These are phyloP conservation scores for Drosophila emarginata DNA, from an alignment of 2,888 invertebrate species.

Conservation along the genomic window DNA sequence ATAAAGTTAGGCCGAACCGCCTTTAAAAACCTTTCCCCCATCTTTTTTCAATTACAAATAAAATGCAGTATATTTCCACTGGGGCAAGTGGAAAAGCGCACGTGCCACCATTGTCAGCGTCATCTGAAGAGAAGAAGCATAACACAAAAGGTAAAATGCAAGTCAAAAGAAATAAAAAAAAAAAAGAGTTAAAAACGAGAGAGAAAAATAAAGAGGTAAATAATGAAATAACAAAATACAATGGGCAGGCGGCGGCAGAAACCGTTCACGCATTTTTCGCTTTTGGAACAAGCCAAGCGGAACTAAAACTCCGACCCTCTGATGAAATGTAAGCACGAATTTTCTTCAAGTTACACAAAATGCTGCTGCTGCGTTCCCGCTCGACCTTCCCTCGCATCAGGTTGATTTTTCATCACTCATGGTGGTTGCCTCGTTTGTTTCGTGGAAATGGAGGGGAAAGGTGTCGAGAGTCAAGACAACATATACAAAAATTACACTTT, in stretches of 20 bases:
- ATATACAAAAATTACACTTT: slow-evolving; percentile 63
- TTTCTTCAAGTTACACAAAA: slow-evolving; percentile 52
- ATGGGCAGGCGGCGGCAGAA: slow-evolving; percentile 27
- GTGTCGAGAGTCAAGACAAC: slow-evolving; percentile 61
- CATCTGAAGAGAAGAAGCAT: slow-evolving; percentile 7
- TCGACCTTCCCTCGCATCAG: neutral
- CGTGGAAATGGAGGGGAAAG: slow-evolving; percentile 22
- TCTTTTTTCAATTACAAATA: neutral
- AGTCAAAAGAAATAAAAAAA: slow-evolving; percentile 31
- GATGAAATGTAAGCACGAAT: slow-evolving; percentile 63
- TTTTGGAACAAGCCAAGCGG: slow-evolving; percentile 64
- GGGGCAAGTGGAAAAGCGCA: slow-evolving; percentile 47
- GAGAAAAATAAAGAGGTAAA: slow-evolving; percentile 52
- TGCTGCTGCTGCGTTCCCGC: neutral
- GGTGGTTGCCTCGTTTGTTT: neutral
- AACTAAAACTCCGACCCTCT: slow-evolving; percentile 43
- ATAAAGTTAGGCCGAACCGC: neutral
- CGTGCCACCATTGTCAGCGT: slow-evolving; percentile 46
- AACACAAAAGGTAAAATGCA: slow-evolving; percentile 32
- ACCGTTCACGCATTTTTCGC: slow-evolving; percentile 63
- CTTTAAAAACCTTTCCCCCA: neutral
- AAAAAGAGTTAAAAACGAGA: slow-evolving; percentile 17
- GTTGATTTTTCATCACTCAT: neutral
- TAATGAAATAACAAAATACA: slow-evolving; percentile 37
- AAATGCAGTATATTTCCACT: slow-evolving; percentile 50